Evolutionary conservation across 1,140 invertebrate species (phyloP), one percentile per base, ranked within the genome.

Genomic region (Drosophila gunungcola): DNA sequence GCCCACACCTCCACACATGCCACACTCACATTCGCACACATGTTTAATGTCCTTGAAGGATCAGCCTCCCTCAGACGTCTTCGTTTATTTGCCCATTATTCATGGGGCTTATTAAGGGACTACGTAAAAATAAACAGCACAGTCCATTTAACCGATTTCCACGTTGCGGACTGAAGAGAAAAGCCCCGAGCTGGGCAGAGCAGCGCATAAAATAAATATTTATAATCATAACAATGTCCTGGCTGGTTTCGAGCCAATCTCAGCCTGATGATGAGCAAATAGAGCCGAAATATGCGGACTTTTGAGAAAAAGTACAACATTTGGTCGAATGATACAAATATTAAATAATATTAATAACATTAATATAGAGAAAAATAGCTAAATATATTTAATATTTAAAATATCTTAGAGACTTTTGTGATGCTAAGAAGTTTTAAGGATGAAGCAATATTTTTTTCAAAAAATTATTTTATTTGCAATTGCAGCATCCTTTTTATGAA

Each of bases 81-180:
- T 25, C 12, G 32, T 65, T 86, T 74, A 69, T 86, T 74, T 52
- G 55, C 48, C 58, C 64, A 88, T 88, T 78, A 80, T 89, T 89
- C 80, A 89, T 68, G 46, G 52, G 67, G 80, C 84, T 88, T 88
- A 89, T 88, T 88, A 83, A 70, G 64, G 62, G 73, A 84, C 80
- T 62, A 73, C 58, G 65, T 68, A 61, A 80, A 77, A 69, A 88
- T 80, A 88, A 78, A 78, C 76, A 88, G 64, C 65, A 89, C 84
- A 89, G 80, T 89, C 84, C 84, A 89, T 89, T 89, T 89, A 89
- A 89, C 84, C 77, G 84, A 90, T 89, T 89, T 73, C 61, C 43
- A 39, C 45, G 67, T 25, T 41, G 39, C 46, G 38, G 9, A 65
- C 46, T 43, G 46, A 62, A 75, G 62, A 45, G 51, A 39, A 57